A percentile compares a stretch with the other conserved stretches of the same genome.
Evolutionary conservation across 1,140 invertebrate genomes (phyloP).

Genomic region (Popillia japonica): DNA sequence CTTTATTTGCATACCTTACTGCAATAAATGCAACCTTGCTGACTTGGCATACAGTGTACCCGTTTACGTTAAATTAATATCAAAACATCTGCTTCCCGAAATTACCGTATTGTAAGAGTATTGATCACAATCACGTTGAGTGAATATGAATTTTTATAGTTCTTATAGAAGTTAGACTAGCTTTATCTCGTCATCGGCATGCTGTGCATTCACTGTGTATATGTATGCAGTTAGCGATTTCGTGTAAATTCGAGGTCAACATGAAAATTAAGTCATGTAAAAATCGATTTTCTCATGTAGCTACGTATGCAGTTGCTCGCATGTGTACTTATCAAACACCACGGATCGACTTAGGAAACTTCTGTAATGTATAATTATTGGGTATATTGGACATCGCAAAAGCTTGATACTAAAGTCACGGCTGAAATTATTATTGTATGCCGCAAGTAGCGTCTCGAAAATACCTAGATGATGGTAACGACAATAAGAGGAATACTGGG

Average conservation of each 20-base stretch:
- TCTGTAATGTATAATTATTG: constrained; percentile 24
- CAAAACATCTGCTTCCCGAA: too few relatives aligned
- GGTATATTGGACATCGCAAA: not conserved
- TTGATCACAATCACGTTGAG: too few relatives aligned
- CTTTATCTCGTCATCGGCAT: constrained; percentile 5
- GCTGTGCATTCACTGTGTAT: not conserved
- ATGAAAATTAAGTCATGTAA: constrained; percentile 23
- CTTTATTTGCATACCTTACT: too few relatives aligned
- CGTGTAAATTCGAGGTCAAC: constrained; percentile 26
- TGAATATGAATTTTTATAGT: constrained; percentile 5
- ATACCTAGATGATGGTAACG: not conserved
- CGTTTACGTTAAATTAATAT: too few relatives aligned
- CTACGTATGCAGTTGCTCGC: constrained; percentile 10
- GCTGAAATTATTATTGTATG: constrained; percentile 12
- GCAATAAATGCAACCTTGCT: too few relatives aligned
- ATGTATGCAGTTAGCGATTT: not conserved
- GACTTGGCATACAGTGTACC: too few relatives aligned
- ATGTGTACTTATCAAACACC: not conserved
- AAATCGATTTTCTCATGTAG: constrained; percentile 22
- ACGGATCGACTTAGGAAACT: constrained; percentile 5
- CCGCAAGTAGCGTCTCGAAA: constrained; percentile 13
- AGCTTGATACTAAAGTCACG: constrained; percentile 2
- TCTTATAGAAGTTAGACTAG: not conserved
- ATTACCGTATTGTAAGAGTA: too few relatives aligned
- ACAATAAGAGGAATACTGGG: not conserved